Evolutionary conservation across 1,140 invertebrate genomes (phyloP).

Genomic region (Harpegnathos saltator): DNA sequence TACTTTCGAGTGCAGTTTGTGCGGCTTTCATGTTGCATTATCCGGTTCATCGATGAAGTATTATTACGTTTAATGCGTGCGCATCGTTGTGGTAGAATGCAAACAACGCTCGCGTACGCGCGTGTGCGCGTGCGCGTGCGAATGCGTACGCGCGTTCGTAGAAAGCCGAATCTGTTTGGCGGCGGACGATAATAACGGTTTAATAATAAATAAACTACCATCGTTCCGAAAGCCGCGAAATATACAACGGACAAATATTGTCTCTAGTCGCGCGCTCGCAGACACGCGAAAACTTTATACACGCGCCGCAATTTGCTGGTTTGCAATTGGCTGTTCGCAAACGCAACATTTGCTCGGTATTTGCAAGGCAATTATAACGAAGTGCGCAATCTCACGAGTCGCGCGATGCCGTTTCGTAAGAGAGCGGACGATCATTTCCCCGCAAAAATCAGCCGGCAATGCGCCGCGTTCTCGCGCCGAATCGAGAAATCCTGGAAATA

Average conservation of each 20-base stretch:
- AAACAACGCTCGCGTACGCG: not conserved
- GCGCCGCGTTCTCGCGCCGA: too few relatives aligned
- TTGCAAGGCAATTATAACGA: conserved; percentile 19
- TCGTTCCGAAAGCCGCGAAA: conserved; percentile 25
- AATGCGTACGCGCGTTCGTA: too few relatives aligned
- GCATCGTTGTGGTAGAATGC: not conserved
- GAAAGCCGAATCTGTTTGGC: conserved; percentile 5
- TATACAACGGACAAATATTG: conserved; percentile 19
- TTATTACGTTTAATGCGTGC: conserved; percentile 19
- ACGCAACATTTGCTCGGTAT: conserved; percentile 23
- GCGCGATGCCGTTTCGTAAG: not conserved
- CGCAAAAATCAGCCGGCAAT: not conserved
- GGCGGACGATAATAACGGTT: not conserved
- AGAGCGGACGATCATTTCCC: not conserved
- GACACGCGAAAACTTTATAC: not conserved
- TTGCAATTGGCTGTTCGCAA: conserved; percentile 2
- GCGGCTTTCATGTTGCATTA: conserved; percentile 13
- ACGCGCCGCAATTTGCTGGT: not conserved
- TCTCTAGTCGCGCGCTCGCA: too few relatives aligned
- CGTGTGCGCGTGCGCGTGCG: too few relatives aligned
- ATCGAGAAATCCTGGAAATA: too few relatives aligned
- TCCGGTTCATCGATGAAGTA: not conserved
- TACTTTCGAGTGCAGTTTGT: too few relatives aligned
- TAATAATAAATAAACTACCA: conserved; percentile 37
- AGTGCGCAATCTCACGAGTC: not conserved